These are phyloP conservation scores for Vireo altiloquus DNA, from an alignment of 2,113 vertebrate species.

Conservation along the genomic window DNA sequence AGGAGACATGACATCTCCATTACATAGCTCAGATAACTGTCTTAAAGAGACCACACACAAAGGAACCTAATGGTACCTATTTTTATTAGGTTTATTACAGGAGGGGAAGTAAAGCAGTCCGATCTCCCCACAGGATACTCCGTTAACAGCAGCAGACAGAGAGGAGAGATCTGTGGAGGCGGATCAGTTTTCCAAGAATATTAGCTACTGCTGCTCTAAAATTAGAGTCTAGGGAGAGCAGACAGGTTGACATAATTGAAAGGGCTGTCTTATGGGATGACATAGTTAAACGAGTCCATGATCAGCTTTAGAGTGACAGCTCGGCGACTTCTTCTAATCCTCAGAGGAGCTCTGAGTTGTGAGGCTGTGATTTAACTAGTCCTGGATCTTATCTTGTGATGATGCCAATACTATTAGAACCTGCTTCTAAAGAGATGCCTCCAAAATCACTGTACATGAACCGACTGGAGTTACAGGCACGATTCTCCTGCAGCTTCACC, in stretches of 20 bases:
- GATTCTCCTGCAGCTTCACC: neutral
- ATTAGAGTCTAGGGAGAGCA: conserved; percentile 70
- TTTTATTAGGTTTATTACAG: conserved; percentile 69
- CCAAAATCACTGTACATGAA: conserved; percentile 23
- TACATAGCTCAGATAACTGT: conserved; percentile 54
- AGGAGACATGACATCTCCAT: conserved; percentile 64
- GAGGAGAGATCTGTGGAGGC: conserved; percentile 55
- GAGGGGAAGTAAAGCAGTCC: conserved; percentile 51
- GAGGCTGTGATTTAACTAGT: conserved; percentile 57
- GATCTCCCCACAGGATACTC: conserved; percentile 60
- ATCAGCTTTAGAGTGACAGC: conserved; percentile 66
- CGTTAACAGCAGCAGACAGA: conserved; percentile 50
- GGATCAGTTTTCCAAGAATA: conserved; percentile 66
- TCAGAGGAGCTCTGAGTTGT: conserved; percentile 19
- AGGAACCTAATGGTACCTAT: conserved; percentile 62
- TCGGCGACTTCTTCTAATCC: conserved; percentile 57
- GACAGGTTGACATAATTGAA: conserved; percentile 71
- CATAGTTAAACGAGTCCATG: conserved; percentile 65
- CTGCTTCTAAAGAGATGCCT: conserved; percentile 18
- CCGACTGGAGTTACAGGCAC: neutral
- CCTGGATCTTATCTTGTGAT: conserved; percentile 56
- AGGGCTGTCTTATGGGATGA: conserved; percentile 68
- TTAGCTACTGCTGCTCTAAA: conserved; percentile 69
- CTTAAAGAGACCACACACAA: conserved; percentile 63
- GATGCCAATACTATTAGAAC: conserved; percentile 55